A percentile compares a stretch with the other conserved stretches of the same genome.
Evolutionary conservation across 2,888 invertebrate genomes (phyloP).

Genomic region (Oegoconia quadripuncta): DNA sequence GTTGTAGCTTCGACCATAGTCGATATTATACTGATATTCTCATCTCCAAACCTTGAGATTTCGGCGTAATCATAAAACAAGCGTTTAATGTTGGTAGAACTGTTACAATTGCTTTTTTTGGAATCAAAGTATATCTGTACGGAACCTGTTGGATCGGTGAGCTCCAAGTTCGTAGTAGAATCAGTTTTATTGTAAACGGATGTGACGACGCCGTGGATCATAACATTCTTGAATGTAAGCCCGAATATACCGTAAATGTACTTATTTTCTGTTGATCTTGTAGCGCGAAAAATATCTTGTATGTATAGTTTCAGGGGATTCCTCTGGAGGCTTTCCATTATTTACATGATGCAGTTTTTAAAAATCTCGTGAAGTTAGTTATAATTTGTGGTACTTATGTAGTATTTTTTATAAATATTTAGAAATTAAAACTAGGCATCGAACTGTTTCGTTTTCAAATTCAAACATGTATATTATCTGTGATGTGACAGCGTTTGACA

Average conservation of each 20-base stretch:
- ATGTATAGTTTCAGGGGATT: conserved; percentile 61
- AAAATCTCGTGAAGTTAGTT: too few species aligned
- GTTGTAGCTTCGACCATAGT: conserved; percentile 45
- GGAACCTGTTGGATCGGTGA: conserved; percentile 62
- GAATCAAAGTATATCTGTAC: conserved; percentile 57
- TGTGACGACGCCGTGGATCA: conserved; percentile 64
- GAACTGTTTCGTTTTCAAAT: too few species aligned
- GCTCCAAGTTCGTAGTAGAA: conserved; percentile 47
- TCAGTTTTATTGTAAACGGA: conserved; percentile 45
- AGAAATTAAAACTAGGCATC: too few species aligned
- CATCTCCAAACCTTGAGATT: conserved; percentile 41
- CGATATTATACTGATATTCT: conserved; percentile 48
- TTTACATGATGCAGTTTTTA: too few species aligned
- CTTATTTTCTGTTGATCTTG: conserved; percentile 44
- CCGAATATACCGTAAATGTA: conserved; percentile 62
- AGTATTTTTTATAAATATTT: too few species aligned
- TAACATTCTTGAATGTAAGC: conserved; percentile 60
- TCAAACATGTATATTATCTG: too few species aligned
- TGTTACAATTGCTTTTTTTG: conserved; percentile 44
- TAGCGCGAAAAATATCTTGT: conserved; percentile 66
- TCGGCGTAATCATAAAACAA: conserved; percentile 40
- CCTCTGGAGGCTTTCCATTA: conserved; percentile 37
- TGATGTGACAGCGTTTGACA: too few species aligned
- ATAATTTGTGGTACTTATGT: too few species aligned
- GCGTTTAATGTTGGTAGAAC: conserved; percentile 36